Percentiles rank a stretch among this genome's conserved stretches.
Conservation (phyloP, 1,140 invertebrate species). For the Limonius californicus region DNA sequence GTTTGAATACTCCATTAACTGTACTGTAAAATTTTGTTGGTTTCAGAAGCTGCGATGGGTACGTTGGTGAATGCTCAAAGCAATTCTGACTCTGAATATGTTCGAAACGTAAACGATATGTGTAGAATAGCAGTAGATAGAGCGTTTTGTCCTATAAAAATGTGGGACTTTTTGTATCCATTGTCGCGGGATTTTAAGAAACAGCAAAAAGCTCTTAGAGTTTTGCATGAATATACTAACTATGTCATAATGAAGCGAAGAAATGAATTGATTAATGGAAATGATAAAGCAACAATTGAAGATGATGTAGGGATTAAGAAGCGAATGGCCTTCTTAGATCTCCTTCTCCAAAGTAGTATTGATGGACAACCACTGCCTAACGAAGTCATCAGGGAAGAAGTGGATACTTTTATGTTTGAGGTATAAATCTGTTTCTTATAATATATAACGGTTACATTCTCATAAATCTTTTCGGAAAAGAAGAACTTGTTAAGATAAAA, state of each 20-base stretch:
- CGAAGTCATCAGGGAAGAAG: constrained; percentile 74
- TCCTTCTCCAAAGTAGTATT: constrained; percentile 60
- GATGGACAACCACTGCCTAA: constrained; percentile 55
- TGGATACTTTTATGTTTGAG: constrained; percentile 85
- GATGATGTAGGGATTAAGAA: constrained; percentile 49
- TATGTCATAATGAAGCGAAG: constrained; percentile 51
- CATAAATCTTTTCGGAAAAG: no score
- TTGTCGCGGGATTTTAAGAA: constrained; percentile 30
- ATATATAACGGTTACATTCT: no score
- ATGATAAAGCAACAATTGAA: constrained; percentile 7
- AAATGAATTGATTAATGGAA: constrained; percentile 33
- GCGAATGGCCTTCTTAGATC: constrained; percentile 70
- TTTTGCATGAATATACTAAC: constrained; percentile 64
- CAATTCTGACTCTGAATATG: constrained; percentile 67
- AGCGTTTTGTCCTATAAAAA: constrained; percentile 44
- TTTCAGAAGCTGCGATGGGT: constrained; percentile 65
- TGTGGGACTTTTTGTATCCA: constrained; percentile 27
- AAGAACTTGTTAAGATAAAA: no score
- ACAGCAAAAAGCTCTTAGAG: constrained; percentile 47
- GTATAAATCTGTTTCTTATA: no score
- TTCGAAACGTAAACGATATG: constrained; percentile 62
- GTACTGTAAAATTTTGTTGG: no score
- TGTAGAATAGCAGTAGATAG: constrained; percentile 44
- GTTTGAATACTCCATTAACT: no score
- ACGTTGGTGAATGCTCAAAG: constrained; percentile 63